Evolutionary conservation across 1,140 invertebrate species (phyloP).

Genomic region (Cyrtorhinus lividipennis): DNA sequence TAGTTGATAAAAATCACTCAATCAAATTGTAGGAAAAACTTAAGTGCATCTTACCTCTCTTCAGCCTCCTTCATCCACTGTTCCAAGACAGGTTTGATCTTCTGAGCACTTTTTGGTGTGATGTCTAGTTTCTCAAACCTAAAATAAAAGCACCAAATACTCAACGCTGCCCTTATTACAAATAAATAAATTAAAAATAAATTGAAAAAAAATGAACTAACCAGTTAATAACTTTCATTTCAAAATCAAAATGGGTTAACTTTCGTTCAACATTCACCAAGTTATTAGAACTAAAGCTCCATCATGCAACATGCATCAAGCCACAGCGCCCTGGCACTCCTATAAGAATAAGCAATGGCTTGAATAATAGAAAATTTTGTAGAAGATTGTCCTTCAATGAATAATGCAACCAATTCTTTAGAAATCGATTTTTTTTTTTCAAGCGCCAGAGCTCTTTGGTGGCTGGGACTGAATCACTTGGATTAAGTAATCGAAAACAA

Average conservation of each 20-base stretch:
- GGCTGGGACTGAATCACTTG: constrained; percentile 3
- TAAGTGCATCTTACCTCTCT: constrained; percentile 60
- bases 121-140: constrained; percentile 99
- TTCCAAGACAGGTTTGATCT: constrained; percentile 96
- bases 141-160: constrained; percentile 25
- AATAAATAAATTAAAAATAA: too few species aligned
- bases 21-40: not conserved
- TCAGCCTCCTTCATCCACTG: constrained; percentile 97
- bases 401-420: too few species aligned
- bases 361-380: constrained; percentile 16
- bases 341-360: too few species aligned
- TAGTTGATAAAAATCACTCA: too few species aligned
- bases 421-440: too few species aligned
- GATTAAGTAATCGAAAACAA: too few species aligned
- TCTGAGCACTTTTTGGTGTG: constrained; percentile 96
- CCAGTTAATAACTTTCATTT: too few species aligned
- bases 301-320: constrained; percentile 23
- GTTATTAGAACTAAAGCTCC: too few species aligned
- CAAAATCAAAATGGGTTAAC: too few species aligned
- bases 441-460: constrained; percentile 18
- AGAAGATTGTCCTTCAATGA: constrained; percentile 12
- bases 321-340: constrained; percentile 32
- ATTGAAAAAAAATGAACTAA: too few species aligned
- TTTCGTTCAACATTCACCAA: too few species aligned
- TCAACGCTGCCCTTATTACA: too few species aligned